Evolutionary conservation across 2,113 vertebrate species (phyloP), one percentile per base, ranked within the genome.

Genomic region (Hydrolagus affinis): DNA sequence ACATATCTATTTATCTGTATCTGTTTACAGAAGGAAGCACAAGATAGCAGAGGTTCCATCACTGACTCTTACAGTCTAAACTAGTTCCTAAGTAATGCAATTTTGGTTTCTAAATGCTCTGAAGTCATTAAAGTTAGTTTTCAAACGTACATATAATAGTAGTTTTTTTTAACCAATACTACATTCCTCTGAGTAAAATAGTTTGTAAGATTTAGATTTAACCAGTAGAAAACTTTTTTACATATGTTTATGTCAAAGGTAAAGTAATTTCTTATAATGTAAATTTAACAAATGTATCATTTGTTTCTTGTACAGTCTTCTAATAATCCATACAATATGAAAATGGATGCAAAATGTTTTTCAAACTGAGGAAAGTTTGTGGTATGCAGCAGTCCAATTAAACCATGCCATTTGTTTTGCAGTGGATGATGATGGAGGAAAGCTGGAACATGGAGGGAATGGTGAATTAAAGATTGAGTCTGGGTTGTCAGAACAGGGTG

Each of bases 341-440:
- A 44, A 44, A 44, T 44, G 44, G 44, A 44, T 44, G 44, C 1
- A 44, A 44, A 44, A 44, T 44, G 44, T 1, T 44, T 44, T 44
- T 44, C 44, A 44, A 44, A 44, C 44, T 44, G 44, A 56, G 17
- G 21, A 21, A 21, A 23, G 19, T 75, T 74, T 74, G 6, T 19
- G 32, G 17, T 56, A 10, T 11, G 56, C 11, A 10, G 14, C 66
- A 17, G 21, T 28, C 10, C 28, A 72, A 87, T 70, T 88, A 83
- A 76, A n/a, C 85, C 85, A 17, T 80, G 8, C 9, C 4, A 17
- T 90, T 93, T 89, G 90, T 87, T 89, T 87, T 87, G 83, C 90
- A 99, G 98, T 99, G 95, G 98, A 99, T 86, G 97, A 99, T 91
- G 95, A 96, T 86, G 95, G 78, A 68, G 78, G 96, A 85, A 98